phyloP scores from a whole-genome alignment of 2,888 invertebrate genomes.

The Spodoptera littoralis region DNA sequence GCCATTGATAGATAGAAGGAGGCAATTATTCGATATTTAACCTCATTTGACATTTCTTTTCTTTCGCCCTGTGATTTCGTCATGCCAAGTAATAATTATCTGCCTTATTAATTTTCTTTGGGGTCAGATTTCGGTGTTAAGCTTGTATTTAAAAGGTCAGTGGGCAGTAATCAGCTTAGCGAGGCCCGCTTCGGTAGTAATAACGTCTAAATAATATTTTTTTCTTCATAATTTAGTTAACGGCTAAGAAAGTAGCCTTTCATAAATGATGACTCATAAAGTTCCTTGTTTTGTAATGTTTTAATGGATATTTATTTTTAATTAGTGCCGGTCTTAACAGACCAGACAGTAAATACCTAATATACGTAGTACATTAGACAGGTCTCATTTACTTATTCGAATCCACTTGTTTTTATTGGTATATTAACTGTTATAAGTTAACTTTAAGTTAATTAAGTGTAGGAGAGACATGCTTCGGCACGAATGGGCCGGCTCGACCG shows the following conservation, averaged over 20 bases:
- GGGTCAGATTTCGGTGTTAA: constrained; percentile 67
- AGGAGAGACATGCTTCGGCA: no score
- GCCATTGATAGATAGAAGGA: constrained; percentile 19
- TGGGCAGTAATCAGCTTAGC: constrained; percentile 72
- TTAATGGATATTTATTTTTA: constrained; percentile 8
- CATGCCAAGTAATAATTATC: constrained; percentile 63
- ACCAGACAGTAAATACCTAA: no score
- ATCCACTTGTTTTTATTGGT: no score
- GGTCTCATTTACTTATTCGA: no score
- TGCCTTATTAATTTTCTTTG: constrained; percentile 66
- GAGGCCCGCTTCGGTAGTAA: constrained; percentile 55
- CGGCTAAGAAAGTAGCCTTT: constrained; percentile 36
- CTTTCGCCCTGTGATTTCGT: constrained; percentile 41
- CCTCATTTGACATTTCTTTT: constrained; percentile 42
- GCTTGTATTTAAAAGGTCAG: constrained; percentile 71
- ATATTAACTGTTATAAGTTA: no score
- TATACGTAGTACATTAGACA: no score
- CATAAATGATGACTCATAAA: constrained; percentile 41
- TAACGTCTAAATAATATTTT: constrained; percentile 53
- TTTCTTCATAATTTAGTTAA: constrained; percentile 52
- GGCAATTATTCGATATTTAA: constrained; percentile 46
- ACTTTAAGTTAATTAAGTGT: no score
- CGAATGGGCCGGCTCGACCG: no score
- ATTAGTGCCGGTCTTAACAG: background rate
- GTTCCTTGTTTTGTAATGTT: constrained; percentile 16